Evolutionary conservation across 2,797 vertebrate species (phyloP).

Genomic region (Enteromius afrohamiltoni): DNA sequence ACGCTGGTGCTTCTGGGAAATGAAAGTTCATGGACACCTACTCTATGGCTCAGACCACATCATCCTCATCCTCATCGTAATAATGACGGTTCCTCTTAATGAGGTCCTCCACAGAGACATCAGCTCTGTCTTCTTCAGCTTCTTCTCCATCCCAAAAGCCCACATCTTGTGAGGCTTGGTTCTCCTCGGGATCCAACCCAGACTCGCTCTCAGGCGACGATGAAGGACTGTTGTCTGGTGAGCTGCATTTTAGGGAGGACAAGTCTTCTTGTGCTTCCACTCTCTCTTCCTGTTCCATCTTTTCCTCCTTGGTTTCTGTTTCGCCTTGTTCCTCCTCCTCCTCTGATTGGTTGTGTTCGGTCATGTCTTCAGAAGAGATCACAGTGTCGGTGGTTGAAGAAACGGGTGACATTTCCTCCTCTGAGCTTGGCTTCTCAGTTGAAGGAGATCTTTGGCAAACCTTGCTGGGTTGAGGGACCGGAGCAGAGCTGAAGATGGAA

Average conservation of each 20-base stretch:
- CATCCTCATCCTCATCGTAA: conserved; percentile 80
- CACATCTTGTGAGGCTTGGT: conserved; percentile 82
- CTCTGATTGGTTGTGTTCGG: conserved; percentile 40
- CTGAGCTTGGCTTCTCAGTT: conserved; percentile 64
- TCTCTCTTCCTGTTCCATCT: conserved; percentile 52
- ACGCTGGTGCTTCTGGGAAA: conserved; percentile 26
- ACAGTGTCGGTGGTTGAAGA: conserved; percentile 8
- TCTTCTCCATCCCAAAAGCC: conserved; percentile 87
- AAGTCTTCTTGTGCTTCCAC: conserved; percentile 61
- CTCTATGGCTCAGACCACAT: not conserved
- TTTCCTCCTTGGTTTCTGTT: conserved; percentile 49
- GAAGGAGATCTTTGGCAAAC: conserved; percentile 25
- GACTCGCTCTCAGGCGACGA: conserved; percentile 64
- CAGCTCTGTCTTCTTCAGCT: conserved; percentile 78
- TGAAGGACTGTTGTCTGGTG: conserved; percentile 69
- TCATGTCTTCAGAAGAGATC: conserved; percentile 41
- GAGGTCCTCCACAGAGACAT: conserved; percentile 88
- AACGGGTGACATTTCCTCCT: conserved; percentile 31
- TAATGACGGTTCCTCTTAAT: conserved; percentile 94
- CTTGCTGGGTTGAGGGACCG: conserved; percentile 59
- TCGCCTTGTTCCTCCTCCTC: conserved; percentile 58
- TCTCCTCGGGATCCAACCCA: conserved; percentile 56
- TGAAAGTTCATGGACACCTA: not conserved
- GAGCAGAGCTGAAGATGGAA: conserved; percentile 61
- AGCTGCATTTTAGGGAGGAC: conserved; percentile 60